A percentile compares a stretch with the other conserved stretches of the same genome.
These are phyloP conservation scores for Hippopotamyrus pictus DNA, from an alignment of 2,797 vertebrate genomes.

Conservation along the genomic window DNA sequence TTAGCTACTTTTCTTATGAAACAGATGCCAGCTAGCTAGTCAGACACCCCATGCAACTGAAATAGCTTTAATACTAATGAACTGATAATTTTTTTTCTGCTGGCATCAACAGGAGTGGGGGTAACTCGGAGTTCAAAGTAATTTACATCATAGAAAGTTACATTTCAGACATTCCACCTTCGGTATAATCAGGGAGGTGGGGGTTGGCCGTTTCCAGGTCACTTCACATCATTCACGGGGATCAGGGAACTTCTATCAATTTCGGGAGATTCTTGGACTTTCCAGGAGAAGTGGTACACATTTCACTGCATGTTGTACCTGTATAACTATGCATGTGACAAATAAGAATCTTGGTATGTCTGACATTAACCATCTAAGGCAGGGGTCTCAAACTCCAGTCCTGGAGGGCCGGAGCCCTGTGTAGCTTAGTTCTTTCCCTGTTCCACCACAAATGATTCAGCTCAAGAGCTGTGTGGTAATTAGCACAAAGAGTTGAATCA, in stretches of 20 bases:
- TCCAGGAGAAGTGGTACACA: neutral
- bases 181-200: neutral
- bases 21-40: neutral
- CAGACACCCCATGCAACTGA: neutral
- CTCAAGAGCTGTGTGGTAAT: too few relatives aligned
- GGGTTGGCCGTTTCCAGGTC: neutral
- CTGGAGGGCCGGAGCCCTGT: too few relatives aligned
- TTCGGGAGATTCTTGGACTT: neutral
- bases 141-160: neutral
- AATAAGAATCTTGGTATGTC: neutral
- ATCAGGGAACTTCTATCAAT: neutral
- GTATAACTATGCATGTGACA: too few relatives aligned
- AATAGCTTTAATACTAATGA: neutral
- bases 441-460: too few relatives aligned
- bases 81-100: neutral
- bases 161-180: neutral
- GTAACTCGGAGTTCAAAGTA: neutral
- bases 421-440: too few relatives aligned
- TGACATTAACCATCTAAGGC: neutral
- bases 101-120: neutral
- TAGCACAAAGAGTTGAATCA: too few relatives aligned
- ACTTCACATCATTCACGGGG: neutral
- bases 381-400: too few relatives aligned
- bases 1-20: neutral
- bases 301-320: too few relatives aligned